A percentile compares a stretch with the other conserved stretches of the same genome.
phyloP scores from a whole-genome alignment of 2,888 invertebrate genomes.

The Rotaria socialis region DNA sequence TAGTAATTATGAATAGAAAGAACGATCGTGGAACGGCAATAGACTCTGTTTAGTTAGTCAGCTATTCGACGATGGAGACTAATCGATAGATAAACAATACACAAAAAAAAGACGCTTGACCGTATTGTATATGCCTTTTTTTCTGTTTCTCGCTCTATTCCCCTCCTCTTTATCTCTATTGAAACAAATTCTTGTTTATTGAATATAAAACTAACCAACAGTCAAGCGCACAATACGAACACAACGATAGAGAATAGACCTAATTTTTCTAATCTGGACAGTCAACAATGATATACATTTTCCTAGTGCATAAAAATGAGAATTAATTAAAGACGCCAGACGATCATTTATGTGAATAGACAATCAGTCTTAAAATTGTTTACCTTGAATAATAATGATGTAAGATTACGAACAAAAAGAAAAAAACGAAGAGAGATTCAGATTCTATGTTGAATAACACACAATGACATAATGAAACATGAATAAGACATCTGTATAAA shows the following conservation, averaged over 20 bases:
- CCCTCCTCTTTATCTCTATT: neutral
- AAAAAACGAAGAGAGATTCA: no score
- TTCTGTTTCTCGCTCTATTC: no score
- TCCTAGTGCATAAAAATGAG: neutral
- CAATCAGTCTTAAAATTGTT: neutral
- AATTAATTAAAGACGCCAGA: neutral
- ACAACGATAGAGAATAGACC: neutral
- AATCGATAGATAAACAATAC: slow-evolving; percentile 9
- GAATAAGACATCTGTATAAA: no score
- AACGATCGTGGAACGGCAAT: neutral
- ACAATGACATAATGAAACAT: no score
- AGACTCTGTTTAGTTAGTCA: neutral
- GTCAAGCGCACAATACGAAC: neutral
- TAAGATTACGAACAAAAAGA: no score
- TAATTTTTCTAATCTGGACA: slow-evolving; percentile 6
- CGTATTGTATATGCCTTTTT: neutral
- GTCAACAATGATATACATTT: neutral
- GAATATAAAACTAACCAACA: neutral
- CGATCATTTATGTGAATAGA: neutral
- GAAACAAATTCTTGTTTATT: neutral
- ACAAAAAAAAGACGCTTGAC: neutral
- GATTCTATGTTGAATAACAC: no score
- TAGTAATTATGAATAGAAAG: neutral
- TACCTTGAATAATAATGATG: no score
- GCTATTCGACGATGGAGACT: neutral